Evolutionary conservation across 1,140 invertebrate species (phyloP).

Genomic region (Drosophila athabasca): DNA sequence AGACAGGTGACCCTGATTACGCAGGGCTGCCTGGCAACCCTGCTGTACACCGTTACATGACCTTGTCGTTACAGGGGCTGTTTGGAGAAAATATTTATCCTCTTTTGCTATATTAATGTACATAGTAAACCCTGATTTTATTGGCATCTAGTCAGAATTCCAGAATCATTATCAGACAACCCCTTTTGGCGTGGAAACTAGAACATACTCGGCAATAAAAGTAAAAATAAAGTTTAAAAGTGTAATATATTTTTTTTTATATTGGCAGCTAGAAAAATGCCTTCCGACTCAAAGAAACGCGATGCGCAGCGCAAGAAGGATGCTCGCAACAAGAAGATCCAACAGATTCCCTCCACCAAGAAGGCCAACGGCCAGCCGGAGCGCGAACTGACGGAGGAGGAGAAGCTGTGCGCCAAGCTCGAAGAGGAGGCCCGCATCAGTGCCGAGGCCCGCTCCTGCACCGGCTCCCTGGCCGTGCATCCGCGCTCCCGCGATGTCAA

Average conservation of each 20-base stretch:
- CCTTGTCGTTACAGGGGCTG: no score
- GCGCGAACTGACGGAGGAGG: conserved; percentile 86
- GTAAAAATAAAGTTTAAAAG: conserved; percentile 6
- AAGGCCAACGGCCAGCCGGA: conserved; percentile 79
- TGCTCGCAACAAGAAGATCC: conserved; percentile 90
- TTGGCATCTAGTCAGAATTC: not conserved
- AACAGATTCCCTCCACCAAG: conserved; percentile 81
- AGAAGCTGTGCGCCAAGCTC: conserved; percentile 93
- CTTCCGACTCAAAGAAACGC: conserved; percentile 92
- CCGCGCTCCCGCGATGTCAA: conserved; percentile 97
- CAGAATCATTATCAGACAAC: no score
- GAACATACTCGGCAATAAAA: not conserved
- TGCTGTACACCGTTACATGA: no score
- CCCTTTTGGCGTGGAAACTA: no score
- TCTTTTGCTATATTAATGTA: no score
- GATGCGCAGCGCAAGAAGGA: conserved; percentile 99
- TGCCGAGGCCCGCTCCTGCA: conserved; percentile 96
- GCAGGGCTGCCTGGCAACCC: no score
- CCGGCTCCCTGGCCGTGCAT: conserved; percentile 97
- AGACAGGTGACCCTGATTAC: no score
- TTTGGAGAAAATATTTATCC: no score
- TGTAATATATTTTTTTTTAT: not conserved
- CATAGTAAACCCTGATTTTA: not conserved
- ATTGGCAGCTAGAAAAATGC: conserved; percentile 50
- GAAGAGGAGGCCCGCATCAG: conserved; percentile 95